Conservation (phyloP, 2,797 vertebrate genomes). For the Diglossa cyanea region DNA sequence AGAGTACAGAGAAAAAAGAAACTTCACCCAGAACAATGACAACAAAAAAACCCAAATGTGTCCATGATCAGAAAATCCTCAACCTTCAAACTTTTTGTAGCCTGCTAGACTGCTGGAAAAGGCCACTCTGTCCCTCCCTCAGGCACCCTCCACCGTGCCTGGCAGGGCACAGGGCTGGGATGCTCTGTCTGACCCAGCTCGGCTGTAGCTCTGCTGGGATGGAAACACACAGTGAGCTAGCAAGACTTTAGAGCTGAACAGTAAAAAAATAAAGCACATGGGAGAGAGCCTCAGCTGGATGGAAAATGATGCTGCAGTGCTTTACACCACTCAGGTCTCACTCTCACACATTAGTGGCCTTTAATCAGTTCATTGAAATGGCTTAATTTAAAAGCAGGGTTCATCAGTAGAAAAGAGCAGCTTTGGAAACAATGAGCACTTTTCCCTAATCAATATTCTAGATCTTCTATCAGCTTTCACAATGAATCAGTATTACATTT, state of each 20-base stretch:
- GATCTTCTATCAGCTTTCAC: not conserved
- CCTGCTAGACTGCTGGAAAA: not conserved
- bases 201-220: not conserved
- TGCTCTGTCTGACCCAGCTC: not conserved
- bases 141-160: fast-evolving
- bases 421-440: not conserved
- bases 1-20: not conserved
- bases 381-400: not conserved
- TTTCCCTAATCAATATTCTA: not conserved
- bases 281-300: not conserved
- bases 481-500: not conserved
- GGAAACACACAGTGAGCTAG: not conserved
- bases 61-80: not conserved
- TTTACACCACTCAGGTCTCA: not conserved
- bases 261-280: not conserved
- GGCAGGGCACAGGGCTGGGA: not conserved
- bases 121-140: not conserved
- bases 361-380: not conserved
- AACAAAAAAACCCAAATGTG: fast-evolving
- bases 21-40: not conserved
- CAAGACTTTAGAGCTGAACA: not conserved
- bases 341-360: not conserved
- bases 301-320: not conserved
- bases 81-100: not conserved
- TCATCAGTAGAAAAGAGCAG: not conserved